phyloP scores from a whole-genome alignment of 2,113 vertebrate genomes.

The Anarhynchus alexandrinus region DNA sequence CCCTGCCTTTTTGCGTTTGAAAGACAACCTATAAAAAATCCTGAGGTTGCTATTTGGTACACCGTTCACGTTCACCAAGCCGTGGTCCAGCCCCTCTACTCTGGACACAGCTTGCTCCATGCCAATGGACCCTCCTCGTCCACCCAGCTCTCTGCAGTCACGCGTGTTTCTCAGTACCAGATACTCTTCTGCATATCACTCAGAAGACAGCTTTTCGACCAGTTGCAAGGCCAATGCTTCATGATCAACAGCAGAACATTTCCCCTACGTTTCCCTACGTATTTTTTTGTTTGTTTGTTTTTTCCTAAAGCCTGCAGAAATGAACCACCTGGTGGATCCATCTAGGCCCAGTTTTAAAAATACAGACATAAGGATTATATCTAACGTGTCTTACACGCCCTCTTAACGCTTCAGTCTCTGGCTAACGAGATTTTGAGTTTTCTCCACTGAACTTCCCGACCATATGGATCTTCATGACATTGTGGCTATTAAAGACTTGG shows the following conservation, averaged over 20 bases:
- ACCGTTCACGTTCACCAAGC: neutral
- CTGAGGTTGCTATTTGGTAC: neutral
- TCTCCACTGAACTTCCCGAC: neutral
- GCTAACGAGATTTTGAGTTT: neutral
- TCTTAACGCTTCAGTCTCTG: neutral
- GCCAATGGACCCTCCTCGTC: accelerated
- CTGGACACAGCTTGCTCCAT: neutral
- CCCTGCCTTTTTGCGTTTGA: neutral
- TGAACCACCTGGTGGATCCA: neutral
- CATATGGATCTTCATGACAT: neutral
- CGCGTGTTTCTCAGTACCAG: no score
- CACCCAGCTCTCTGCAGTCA: neutral
- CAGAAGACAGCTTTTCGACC: neutral
- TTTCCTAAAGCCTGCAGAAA: neutral
- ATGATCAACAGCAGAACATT: neutral
- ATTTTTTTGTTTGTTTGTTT: neutral
- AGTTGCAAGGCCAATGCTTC: neutral
- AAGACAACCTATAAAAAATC: neutral
- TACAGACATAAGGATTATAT: neutral
- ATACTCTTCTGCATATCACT: neutral
- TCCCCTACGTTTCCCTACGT: neutral
- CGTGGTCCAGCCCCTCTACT: neutral
- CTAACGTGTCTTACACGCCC: neutral
- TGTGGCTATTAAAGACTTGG: neutral
- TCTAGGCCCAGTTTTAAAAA: neutral